A percentile compares a stretch with the other conserved stretches of the same genome.
Conservation (phyloP, 2,113 vertebrate genomes). For the Psittacus erithacus region DNA sequence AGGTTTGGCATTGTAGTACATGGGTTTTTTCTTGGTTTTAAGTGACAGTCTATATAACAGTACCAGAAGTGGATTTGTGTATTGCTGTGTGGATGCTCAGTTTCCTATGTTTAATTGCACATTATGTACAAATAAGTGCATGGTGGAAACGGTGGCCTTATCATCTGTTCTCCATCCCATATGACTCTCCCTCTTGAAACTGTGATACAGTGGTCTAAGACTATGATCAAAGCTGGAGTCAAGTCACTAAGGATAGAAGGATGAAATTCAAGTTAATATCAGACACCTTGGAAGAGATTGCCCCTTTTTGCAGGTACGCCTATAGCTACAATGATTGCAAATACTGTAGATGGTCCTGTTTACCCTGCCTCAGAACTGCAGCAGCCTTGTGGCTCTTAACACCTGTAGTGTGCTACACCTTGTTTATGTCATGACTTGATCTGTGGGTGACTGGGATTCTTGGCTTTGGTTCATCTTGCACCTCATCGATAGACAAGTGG, state of each 20-base stretch:
- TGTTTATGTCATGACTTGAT: background rate
- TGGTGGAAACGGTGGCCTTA: background rate
- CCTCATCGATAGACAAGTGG: background rate
- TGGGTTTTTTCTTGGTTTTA: background rate
- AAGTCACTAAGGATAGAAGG: background rate
- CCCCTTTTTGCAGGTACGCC: background rate
- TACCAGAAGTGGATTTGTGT: background rate
- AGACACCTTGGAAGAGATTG: background rate
- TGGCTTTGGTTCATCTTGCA: background rate
- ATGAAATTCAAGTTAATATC: background rate
- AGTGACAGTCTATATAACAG: background rate
- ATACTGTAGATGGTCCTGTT: background rate
- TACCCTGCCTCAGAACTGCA: background rate
- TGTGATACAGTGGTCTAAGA: rapidly evolving
- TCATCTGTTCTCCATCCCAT: background rate
- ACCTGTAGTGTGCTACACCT: background rate
- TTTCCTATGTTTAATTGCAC: background rate
- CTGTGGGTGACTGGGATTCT: background rate
- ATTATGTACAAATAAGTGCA: background rate
- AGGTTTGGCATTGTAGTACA: background rate
- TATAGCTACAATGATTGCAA: background rate
- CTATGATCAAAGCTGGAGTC: background rate
- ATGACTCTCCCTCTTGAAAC: background rate
- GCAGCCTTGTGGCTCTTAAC: background rate
- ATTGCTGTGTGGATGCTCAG: background rate